These are phyloP conservation scores for Acanthochromis polyacanthus DNA, from an alignment of 2,113 vertebrate genomes.

Conservation along the genomic window DNA sequence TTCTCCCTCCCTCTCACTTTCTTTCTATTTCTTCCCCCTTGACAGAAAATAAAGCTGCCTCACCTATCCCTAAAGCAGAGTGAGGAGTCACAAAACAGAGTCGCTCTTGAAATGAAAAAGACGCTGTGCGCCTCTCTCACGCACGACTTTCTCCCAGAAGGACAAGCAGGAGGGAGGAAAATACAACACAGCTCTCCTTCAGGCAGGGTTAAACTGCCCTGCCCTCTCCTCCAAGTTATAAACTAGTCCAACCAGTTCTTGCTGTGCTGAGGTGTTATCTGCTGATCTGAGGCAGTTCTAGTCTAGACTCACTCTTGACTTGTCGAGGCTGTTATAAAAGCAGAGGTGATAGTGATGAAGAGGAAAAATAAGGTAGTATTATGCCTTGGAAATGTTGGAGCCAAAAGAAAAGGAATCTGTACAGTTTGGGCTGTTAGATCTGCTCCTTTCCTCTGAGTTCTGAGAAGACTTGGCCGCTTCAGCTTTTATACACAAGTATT, in stretches of 20 bases:
- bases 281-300: constrained; percentile 73
- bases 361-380: constrained; percentile 10
- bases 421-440: not conserved
- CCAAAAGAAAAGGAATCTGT: not conserved
- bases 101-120: constrained; percentile 30
- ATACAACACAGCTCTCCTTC: constrained; percentile 60
- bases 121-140: constrained; percentile 32
- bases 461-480: not conserved
- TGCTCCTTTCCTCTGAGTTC: not conserved
- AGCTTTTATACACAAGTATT: constrained; percentile 6
- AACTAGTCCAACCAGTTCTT: constrained; percentile 86
- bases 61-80: constrained; percentile 54
- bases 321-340: constrained; percentile 48
- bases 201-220: constrained; percentile 81
- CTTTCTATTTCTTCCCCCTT: constrained; percentile 28
- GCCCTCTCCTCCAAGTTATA: constrained; percentile 77
- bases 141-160: constrained; percentile 59
- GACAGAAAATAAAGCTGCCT: constrained; percentile 34
- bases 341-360: constrained; percentile 44
- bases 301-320: constrained; percentile 70
- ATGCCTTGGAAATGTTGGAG: not conserved
- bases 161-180: constrained; percentile 58
- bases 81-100: constrained; percentile 53
- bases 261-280: constrained; percentile 73
- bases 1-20: constrained; percentile 62